Base-by-base conservation (phyloP, 2,113 vertebrate species). In the Catharus bicknelli region DNA sequence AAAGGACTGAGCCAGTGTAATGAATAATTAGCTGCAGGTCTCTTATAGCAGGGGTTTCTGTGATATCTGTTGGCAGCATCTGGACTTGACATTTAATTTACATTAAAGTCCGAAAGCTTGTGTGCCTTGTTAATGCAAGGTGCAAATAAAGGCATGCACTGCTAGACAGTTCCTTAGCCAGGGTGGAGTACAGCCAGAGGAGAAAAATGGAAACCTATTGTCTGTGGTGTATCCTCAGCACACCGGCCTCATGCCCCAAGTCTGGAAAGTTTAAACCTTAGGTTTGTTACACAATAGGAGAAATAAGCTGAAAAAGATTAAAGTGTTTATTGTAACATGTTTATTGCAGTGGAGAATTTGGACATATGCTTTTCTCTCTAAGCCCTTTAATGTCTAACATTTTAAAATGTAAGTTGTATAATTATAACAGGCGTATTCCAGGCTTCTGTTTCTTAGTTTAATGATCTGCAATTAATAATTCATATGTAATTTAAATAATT, bases 201-300 rank as follows among this genome's bases (percentile, higher is more conserved):
- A 94, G 95, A 83, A 97, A 97, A 96, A 98, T 97, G 96, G 97
- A 98, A 98, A 95, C 96, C 98, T 98, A 98, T 98, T 98, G 97
- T 98, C 97, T 98, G 90, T 57, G 17, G 91, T 97, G 93, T 95
- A 96, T 97, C 94, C 96, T 97, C 86, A 83, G 88, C 77, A 81
- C 69, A 45, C 55, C 6, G 5, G 36, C 29, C 72, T 83, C 72
- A 1, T 40, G 57, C 79, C 92, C 67, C 93, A 77, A 57, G 82
- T 91, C 48, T 36, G 70, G n/a, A 94, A 97, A 96, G 94, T 96
- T 96, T 92, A 90, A 96, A 93, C 82, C 67, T 61, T 5, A 5
- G 68, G n/a, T 69, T 86, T 87, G 32, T 58, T 55, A n/a, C 72
- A 76, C 70, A 54, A n/a, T 50, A 55, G 63, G 59, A 59, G 74